Conservation (phyloP, 2,888 invertebrate species). For the Onthophagus sagittarius region DNA sequence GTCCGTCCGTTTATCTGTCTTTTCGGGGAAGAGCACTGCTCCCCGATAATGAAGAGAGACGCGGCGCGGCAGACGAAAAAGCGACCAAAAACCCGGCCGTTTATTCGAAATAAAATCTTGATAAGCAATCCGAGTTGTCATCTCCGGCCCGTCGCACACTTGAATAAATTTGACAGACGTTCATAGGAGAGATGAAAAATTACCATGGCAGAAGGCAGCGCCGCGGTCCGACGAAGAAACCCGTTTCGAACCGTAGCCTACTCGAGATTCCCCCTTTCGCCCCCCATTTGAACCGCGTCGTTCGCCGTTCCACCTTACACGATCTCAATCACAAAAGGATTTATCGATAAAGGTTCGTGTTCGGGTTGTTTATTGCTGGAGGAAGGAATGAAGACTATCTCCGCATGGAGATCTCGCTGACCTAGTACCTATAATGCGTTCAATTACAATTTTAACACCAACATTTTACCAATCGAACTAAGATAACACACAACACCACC, state of each 20-base stretch:
- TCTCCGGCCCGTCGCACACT: slow-evolving; percentile 24
- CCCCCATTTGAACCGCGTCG: background rate
- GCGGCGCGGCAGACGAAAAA: slow-evolving; percentile 9
- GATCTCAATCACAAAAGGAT: background rate
- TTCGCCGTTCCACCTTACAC: background rate
- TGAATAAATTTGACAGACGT: slow-evolving; percentile 26
- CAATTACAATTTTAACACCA: background rate
- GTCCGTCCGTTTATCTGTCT: background rate
- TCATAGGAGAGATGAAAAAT: slow-evolving; percentile 26
- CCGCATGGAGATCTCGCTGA: background rate
- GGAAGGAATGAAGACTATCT: background rate
- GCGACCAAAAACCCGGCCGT: slow-evolving; percentile 17
- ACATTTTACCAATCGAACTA: background rate
- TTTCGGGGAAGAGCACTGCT: background rate
- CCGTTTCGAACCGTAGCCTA: slow-evolving; percentile 15
- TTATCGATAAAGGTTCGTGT: background rate
- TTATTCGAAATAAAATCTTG: slow-evolving; percentile 25
- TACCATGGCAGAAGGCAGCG: slow-evolving; percentile 15
- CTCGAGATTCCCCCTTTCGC: background rate
- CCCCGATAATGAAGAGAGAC: slow-evolving; percentile 8
- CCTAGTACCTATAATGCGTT: background rate
- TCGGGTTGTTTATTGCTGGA: background rate
- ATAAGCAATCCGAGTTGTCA: slow-evolving; percentile 25
- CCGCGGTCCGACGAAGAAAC: slow-evolving; percentile 17
- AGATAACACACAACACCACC: too few relatives aligned